Percentiles rank a stretch among this genome's conserved stretches.
These are phyloP conservation scores for Pogonophryne albipinna DNA, from an alignment of 2,797 vertebrate species.

Conservation along the genomic window DNA sequence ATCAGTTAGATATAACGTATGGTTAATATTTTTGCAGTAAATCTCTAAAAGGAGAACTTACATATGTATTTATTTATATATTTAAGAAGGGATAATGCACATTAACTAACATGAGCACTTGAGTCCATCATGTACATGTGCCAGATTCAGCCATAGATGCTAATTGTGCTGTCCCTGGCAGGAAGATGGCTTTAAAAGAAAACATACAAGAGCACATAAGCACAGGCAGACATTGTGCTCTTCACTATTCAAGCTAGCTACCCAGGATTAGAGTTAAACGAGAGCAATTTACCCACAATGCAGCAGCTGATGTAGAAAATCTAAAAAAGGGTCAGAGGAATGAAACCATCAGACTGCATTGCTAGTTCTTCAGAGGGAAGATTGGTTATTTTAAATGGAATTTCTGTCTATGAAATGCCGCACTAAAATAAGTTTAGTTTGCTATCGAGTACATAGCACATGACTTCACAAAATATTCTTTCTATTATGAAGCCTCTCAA, in stretches of 20 bases:
- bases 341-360: slow-evolving; percentile 25
- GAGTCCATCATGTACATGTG: too few relatives aligned
- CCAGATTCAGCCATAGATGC: too few relatives aligned
- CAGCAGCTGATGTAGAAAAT: slow-evolving; percentile 22
- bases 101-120: too few relatives aligned
- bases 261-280: slow-evolving; percentile 14
- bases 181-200: too few relatives aligned
- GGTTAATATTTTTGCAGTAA: background rate
- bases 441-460: background rate
- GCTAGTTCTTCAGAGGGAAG: slow-evolving; percentile 26
- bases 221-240: background rate
- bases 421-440: slow-evolving; percentile 18
- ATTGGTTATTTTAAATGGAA: slow-evolving; percentile 21
- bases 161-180: too few relatives aligned
- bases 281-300: slow-evolving; percentile 27
- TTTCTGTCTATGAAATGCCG: background rate
- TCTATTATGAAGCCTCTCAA: slow-evolving; percentile 26
- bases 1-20: background rate
- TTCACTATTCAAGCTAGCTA: slow-evolving; percentile 20
- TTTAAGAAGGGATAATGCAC: too few relatives aligned
- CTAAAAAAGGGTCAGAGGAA: slow-evolving; percentile 12
- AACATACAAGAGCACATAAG: too few relatives aligned
- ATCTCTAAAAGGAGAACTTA: slow-evolving; percentile 4
- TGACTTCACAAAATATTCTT: slow-evolving; percentile 18
- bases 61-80: background rate